Conservation (phyloP, 2,797 vertebrate species). For the Danio tinwini region DNA sequence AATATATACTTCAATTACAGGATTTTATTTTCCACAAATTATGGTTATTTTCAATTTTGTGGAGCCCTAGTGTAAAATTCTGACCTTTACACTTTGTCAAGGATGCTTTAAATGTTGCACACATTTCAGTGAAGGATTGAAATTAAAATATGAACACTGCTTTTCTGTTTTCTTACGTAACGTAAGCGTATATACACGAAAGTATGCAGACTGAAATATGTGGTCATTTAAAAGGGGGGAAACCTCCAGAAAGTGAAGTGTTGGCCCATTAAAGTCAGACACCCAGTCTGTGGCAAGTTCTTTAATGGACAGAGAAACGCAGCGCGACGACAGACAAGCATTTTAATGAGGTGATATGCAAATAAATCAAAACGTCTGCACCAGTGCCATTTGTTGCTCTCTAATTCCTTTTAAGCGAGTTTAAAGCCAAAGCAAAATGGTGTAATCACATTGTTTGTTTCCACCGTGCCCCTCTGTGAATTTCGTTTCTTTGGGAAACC, state of each 20-base stretch:
- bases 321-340: conserved; percentile 59
- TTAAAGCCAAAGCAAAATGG: conserved; percentile 49
- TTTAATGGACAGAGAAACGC: conserved; percentile 59
- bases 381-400: conserved; percentile 52
- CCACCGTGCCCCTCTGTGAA: conserved; percentile 61
- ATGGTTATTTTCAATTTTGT: too few relatives aligned
- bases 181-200: not conserved
- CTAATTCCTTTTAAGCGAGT: conserved; percentile 39
- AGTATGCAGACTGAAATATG: conserved; percentile 50
- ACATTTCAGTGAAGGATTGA: conserved; percentile 19
- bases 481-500: conserved; percentile 74
- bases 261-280: conserved; percentile 61
- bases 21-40: too few relatives aligned
- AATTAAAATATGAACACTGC: conserved; percentile 23
- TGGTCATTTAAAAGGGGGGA: conserved; percentile 53
- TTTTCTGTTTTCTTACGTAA: conserved; percentile 1
- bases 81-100: not conserved
- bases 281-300: conserved; percentile 56
- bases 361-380: conserved; percentile 60
- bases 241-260: conserved; percentile 54
- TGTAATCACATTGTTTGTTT: conserved; percentile 62
- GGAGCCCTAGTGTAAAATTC: too few relatives aligned
- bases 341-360: conserved; percentile 63
- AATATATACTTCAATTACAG: too few relatives aligned
- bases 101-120: not conserved